Percentiles rank a stretch among this genome's conserved stretches.
These are phyloP conservation scores for Formica aserva DNA, from an alignment of 2,888 invertebrate genomes.

Conservation along the genomic window DNA sequence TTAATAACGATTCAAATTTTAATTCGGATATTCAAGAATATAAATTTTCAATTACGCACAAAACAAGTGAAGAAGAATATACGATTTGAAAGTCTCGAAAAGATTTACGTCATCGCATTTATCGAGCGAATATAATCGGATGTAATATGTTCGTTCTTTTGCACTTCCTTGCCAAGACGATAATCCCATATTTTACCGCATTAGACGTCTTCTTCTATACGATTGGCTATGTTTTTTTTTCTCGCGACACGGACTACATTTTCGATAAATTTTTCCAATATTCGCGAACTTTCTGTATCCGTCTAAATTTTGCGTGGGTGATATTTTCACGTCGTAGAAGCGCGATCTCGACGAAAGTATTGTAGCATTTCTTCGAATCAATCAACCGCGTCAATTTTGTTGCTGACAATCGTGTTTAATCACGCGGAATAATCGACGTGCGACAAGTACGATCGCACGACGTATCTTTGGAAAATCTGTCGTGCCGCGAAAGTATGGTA, in stretches of 20 bases:
- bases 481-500: background rate
- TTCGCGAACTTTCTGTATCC: background rate
- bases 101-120: background rate
- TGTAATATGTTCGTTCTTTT: background rate
- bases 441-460: constrained; percentile 15
- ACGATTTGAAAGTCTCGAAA: background rate
- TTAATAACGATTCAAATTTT: background rate
- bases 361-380: constrained; percentile 9
- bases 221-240: background rate
- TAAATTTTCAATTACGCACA: constrained; percentile 5
- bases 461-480: background rate
- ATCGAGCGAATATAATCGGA: constrained; percentile 3
- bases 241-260: background rate
- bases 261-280: background rate
- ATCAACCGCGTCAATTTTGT: constrained; percentile 10
- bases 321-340: background rate
- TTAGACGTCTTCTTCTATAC: background rate
- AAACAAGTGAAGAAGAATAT: background rate
- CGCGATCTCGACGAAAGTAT: background rate
- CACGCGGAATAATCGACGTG: constrained; percentile 50
- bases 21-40: background rate
- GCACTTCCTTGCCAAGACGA: background rate
- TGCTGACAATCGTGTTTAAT: constrained; percentile 47
- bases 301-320: background rate
- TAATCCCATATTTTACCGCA: background rate